phyloP scores from a whole-genome alignment of 2,797 vertebrate genomes.

The Phataginus tetradactyla region DNA sequence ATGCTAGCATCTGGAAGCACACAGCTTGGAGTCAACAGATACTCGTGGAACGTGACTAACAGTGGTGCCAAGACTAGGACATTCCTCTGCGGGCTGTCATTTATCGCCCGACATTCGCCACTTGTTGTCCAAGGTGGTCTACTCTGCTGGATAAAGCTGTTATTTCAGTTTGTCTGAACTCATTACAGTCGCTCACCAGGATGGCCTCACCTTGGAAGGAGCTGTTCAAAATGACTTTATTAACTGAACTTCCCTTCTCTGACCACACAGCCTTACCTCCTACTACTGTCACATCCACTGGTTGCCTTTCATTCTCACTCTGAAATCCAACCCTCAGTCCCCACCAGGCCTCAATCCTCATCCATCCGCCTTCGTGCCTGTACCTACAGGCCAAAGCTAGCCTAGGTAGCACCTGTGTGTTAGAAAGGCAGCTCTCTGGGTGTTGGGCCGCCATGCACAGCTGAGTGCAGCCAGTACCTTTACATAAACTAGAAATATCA shows the following conservation, averaged over 20 bases:
- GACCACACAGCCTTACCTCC: background rate
- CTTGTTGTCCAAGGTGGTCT: background rate
- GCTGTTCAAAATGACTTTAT: background rate
- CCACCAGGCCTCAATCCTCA: background rate
- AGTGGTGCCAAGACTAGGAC: background rate
- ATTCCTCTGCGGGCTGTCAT: background rate
- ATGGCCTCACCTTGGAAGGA: background rate
- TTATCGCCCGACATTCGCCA: rapidly evolving
- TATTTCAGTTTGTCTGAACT: rapidly evolving
- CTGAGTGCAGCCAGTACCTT: background rate
- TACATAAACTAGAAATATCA: background rate
- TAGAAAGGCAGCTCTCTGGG: background rate
- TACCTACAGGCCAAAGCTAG: no score
- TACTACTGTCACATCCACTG: background rate
- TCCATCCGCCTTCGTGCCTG: background rate
- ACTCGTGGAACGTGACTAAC: background rate
- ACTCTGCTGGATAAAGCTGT: background rate
- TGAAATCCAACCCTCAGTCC: background rate
- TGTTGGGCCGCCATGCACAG: rapidly evolving
- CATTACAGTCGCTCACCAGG: background rate
- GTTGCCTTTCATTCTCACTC: background rate
- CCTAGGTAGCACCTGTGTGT: rapidly evolving
- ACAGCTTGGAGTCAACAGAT: background rate
- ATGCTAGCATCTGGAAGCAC: background rate
- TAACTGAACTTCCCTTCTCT: background rate